Conservation (phyloP, 2,888 invertebrate species). For the Campoletis raptor region DNA sequence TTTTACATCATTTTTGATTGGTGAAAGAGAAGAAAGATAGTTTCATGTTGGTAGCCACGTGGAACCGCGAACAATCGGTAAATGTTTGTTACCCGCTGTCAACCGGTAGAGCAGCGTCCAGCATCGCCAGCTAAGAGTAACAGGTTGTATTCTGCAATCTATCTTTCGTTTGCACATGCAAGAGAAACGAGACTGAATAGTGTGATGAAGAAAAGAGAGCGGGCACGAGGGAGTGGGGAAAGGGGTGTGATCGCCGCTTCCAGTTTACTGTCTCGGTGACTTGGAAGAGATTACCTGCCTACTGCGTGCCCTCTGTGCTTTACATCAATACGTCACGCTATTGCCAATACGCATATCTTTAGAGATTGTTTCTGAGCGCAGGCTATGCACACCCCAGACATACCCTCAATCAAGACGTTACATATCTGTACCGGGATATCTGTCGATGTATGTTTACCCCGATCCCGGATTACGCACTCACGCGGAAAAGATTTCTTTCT, state of each 20-base stretch:
- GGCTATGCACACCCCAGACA: not conserved
- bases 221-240: not conserved
- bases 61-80: conserved; percentile 57
- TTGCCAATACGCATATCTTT: conserved; percentile 34
- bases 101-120: conserved; percentile 64
- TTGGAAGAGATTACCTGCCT: conserved; percentile 52
- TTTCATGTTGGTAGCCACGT: conserved; percentile 74
- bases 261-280: conserved; percentile 45
- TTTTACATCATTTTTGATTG: not conserved
- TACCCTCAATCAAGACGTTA: conserved; percentile 34
- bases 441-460: conserved; percentile 55
- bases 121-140: conserved; percentile 57
- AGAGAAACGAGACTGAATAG: conserved; percentile 3
- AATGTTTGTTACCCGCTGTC: conserved; percentile 76
- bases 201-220: not conserved
- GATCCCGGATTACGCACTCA: conserved; percentile 26
- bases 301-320: conserved; percentile 37
- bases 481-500: not conserved
- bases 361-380: conserved; percentile 25
- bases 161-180: conserved; percentile 12
- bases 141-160: conserved; percentile 60
- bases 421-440: conserved; percentile 24
- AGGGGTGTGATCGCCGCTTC: conserved; percentile 60
- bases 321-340: conserved; percentile 64
- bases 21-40: conserved; percentile 62